These are phyloP conservation scores for Fissipunctia ypsillon DNA, from an alignment of 2,888 invertebrate genomes.

Conservation along the genomic window DNA sequence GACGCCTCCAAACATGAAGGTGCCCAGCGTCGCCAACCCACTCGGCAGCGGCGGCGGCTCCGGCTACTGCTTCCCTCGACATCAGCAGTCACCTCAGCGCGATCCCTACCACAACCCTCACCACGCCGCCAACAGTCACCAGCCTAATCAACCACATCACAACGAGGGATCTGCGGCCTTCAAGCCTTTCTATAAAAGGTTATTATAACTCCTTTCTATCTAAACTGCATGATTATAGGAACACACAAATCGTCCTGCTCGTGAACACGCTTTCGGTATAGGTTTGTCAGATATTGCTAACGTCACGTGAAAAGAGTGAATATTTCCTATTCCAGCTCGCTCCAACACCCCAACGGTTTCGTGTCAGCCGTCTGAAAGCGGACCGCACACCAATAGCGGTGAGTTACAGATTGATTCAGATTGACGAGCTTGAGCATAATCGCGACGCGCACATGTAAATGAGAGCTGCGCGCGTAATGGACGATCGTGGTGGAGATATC, in stretches of 20 bases:
- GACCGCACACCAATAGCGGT: conserved; percentile 83
- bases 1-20: conserved; percentile 98
- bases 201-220: conserved; percentile 73
- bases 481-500: conserved; percentile 85
- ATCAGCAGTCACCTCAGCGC: conserved; percentile 90
- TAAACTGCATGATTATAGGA: conserved; percentile 38
- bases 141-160: conserved; percentile 88
- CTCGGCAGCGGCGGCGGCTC: conserved; percentile 92
- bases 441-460: conserved; percentile 80
- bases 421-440: conserved; percentile 73
- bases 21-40: conserved; percentile 94
- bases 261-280: conserved; percentile 50
- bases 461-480: conserved; percentile 81
- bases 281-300: conserved; percentile 67
- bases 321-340: conserved; percentile 91
- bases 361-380: conserved; percentile 93
- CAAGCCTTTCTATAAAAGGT: conserved; percentile 98
- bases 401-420: conserved; percentile 84
- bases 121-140: conserved; percentile 88
- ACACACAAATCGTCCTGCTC: conserved; percentile 33
- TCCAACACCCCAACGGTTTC: conserved; percentile 93
- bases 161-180: conserved; percentile 93
- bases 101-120: conserved; percentile 90
- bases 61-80: conserved; percentile 89
- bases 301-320: conserved; percentile 83